Percentiles rank a stretch among this genome's conserved stretches.
These are phyloP conservation scores for Oikopleura albicans DNA, from an alignment of 23 tunicate genomes.

Conservation along the genomic window DNA sequence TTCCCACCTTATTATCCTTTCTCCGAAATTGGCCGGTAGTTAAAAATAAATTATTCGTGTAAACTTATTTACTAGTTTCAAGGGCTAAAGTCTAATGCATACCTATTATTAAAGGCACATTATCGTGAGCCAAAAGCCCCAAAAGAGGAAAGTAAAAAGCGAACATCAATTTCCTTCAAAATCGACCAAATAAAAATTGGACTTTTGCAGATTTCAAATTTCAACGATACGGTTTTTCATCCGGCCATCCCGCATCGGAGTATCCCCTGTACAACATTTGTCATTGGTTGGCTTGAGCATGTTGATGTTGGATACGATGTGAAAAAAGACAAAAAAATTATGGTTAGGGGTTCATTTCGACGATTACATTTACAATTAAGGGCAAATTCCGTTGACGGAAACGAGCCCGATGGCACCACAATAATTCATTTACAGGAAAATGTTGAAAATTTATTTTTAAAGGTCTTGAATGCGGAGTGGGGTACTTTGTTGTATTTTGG, in stretches of 20 bases:
- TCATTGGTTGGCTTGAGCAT: not conserved
- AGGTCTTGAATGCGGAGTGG: no score
- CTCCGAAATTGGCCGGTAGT: no score
- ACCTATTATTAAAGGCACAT: not conserved
- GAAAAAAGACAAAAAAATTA: not conserved
- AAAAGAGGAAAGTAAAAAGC: not conserved
- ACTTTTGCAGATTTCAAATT: not conserved
- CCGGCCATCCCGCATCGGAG: not conserved
- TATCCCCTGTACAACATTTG: constrained; percentile 1
- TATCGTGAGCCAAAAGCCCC: not conserved
- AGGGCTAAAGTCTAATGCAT: no score
- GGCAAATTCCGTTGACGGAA: constrained; percentile 6
- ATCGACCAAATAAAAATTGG: not conserved
- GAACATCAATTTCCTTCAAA: not conserved
- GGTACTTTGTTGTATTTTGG: no score
- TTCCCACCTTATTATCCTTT: no score
- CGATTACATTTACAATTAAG: not conserved
- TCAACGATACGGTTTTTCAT: not conserved
- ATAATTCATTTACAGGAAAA: not conserved
- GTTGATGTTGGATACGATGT: not conserved
- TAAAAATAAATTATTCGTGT: no score
- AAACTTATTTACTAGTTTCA: no score
- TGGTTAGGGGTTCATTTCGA: not conserved
- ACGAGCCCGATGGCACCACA: not conserved
- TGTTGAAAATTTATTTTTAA: no score